Conservation (phyloP, 1,140 invertebrate species). For the Bombus terrestris region DNA sequence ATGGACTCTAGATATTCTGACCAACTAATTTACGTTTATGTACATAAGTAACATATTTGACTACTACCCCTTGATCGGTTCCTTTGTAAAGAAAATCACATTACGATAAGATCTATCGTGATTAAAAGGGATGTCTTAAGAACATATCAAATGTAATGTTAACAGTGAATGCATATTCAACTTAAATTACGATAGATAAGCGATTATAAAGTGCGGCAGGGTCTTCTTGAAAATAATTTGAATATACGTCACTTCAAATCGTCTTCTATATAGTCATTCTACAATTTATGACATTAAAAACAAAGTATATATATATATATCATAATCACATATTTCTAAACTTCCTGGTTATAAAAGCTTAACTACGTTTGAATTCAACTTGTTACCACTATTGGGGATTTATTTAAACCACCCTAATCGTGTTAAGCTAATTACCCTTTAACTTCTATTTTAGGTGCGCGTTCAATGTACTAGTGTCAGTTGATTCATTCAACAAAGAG, state of each 20-base stretch:
- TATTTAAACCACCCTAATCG: not conserved
- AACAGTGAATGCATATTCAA: not conserved
- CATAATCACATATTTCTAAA: not conserved
- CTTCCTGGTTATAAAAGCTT: not conserved
- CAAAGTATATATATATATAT: too few species aligned
- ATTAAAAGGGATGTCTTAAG: not conserved
- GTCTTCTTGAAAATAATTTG: not conserved
- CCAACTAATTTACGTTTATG: constrained; percentile 54
- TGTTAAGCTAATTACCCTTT: not conserved
- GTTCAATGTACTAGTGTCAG: not conserved
- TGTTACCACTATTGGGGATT: too few species aligned
- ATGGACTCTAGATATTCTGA: constrained; percentile 49
- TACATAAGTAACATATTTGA: constrained; percentile 45
- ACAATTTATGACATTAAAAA: not conserved
- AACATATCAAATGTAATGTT: not conserved
- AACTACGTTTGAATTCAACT: not conserved
- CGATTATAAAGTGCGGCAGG: not conserved
- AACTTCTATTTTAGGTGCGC: not conserved
- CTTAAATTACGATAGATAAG: too few species aligned
- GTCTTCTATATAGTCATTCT: too few species aligned
- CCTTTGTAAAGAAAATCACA: not conserved
- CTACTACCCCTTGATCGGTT: constrained; percentile 60
- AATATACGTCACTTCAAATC: not conserved
- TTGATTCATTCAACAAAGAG: constrained; percentile 24
- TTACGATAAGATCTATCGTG: not conserved